Base-by-base conservation (phyloP, 2,888 invertebrate species). In the Drosophila niveifrons region DNA sequence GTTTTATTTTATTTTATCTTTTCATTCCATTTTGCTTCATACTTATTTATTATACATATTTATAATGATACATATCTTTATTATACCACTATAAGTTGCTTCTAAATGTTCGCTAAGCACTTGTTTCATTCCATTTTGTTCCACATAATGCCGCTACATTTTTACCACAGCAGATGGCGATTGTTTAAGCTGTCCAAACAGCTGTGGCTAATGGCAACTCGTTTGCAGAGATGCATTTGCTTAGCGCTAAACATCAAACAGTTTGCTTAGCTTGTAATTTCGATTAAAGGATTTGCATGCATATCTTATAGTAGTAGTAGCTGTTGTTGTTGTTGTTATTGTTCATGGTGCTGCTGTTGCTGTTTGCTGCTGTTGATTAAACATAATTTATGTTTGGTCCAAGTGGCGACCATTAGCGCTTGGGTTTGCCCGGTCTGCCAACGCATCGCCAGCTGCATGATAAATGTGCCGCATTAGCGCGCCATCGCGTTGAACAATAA, bases 381-480 rank as follows among this genome's bases (percentile, higher is more conserved):
- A 72, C 74, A 84, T 82, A 79, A 82, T 79, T 82, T 82, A 82
- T 82, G 82, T 82, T 66, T 34, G 74, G 71, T 50, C 82, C 84
- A 82, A 82, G 85, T 82, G 80, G 77, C 85, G 65, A 82, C 75
- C 85, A 82, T 82, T 82, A 85, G 85, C 82, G 80, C 34, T 41
- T 48, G 48, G 31, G 46, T 36, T 62, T 53, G 62, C 62, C 23
- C 31, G 17, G 31, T 55, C 43, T 44, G 59, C 48, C 50, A 52
- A 23, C 51, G 46, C 68, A 61, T 67, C 66, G 72, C 66, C 71
- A 64, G 78, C 72, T 72, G 83, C 83, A 82, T 82, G 86, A 82
- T 82, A 82, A 82, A 82, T 82, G 80, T 78, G 71, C 57, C 82
- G 83, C 86, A 82, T 82, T 82, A 82, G 80, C 76, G 76, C 65